phyloP scores from a whole-genome alignment of 2,888 invertebrate species.

The Noctua fimbriata region DNA sequence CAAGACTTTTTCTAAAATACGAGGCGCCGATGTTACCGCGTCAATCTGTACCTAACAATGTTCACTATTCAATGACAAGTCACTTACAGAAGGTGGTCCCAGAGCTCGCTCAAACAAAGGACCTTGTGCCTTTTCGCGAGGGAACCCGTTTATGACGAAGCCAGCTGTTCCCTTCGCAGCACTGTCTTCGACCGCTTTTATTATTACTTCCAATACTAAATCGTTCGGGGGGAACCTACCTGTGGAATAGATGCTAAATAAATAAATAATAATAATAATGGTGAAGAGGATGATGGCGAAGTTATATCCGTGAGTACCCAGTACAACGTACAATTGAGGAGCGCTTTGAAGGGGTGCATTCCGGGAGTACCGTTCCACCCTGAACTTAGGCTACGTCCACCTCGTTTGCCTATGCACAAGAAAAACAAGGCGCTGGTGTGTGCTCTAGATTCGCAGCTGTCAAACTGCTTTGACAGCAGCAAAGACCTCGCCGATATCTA shows the following conservation, averaged over 20 bases:
- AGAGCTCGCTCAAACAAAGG: constrained; percentile 95
- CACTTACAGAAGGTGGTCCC: constrained; percentile 86
- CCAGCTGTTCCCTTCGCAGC: constrained; percentile 91
- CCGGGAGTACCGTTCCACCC: too few species aligned
- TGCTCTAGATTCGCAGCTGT: too few species aligned
- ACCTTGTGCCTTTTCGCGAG: constrained; percentile 96
- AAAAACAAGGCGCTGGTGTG: too few species aligned
- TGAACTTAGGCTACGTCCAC: too few species aligned
- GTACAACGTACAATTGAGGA: too few species aligned
- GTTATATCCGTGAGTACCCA: too few species aligned
- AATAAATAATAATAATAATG: too few species aligned
- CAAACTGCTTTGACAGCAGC: too few species aligned
- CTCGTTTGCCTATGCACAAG: too few species aligned
- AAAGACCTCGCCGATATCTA: too few species aligned
- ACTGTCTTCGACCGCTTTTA: constrained; percentile 94
- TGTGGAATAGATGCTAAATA: constrained; percentile 61
- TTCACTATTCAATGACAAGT: not conserved
- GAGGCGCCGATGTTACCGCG: not conserved
- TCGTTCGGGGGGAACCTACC: constrained; percentile 96
- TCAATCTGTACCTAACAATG: not conserved
- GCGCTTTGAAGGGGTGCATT: too few species aligned
- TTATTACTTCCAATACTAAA: constrained; percentile 95
- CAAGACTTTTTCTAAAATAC: not conserved
- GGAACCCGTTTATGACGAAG: constrained; percentile 98
- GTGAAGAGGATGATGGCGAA: too few species aligned